Evolutionary conservation across 2,888 invertebrate species (phyloP).

Genomic region (Trichacis sp.): DNA sequence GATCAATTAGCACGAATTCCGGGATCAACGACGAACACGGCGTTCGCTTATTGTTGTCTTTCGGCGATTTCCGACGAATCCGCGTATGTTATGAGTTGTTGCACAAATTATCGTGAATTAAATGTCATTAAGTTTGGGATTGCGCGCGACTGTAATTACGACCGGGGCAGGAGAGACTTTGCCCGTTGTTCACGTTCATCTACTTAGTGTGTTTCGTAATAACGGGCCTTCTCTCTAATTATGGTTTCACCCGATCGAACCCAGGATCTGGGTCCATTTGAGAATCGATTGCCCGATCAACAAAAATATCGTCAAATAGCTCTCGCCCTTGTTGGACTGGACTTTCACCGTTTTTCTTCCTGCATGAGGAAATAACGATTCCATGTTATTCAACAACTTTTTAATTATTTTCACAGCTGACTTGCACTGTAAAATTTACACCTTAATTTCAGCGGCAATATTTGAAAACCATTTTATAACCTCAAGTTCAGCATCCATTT

Average conservation of each 20-base stretch:
- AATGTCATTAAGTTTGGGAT: conserved; percentile 59
- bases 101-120: conserved; percentile 57
- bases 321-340: neutral
- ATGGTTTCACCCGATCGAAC: neutral
- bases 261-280: neutral
- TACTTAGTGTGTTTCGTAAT: neutral
- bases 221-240: neutral
- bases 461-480: neutral
- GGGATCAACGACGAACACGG: too few relatives aligned
- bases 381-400: too few relatives aligned
- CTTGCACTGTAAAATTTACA: too few relatives aligned
- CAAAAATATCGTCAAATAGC: neutral
- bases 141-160: conserved; percentile 48
- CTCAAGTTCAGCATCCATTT: neutral
- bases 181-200: too few relatives aligned
- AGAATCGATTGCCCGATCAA: neutral
- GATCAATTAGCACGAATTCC: neutral
- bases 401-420: too few relatives aligned
- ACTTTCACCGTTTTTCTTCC: neutral
- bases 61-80: too few relatives aligned
- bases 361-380: neutral
- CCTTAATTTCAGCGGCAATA: neutral
- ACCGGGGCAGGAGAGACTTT: neutral
- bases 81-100: too few relatives aligned
- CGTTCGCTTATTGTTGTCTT: neutral